phyloP scores from a whole-genome alignment of 1,140 invertebrate species.

The Micrasema longulum region DNA sequence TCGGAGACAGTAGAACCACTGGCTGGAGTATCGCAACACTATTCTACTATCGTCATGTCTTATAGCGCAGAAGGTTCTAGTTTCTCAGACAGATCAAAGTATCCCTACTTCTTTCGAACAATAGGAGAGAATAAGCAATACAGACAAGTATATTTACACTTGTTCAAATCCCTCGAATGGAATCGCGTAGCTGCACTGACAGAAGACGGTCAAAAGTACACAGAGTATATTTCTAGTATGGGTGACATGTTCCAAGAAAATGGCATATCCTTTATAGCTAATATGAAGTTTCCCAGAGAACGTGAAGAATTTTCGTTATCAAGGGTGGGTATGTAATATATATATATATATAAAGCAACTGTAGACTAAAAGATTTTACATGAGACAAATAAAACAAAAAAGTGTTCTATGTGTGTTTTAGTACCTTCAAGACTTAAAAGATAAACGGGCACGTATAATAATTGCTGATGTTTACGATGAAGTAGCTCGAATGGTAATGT shows the following conservation, averaged over 20 bases:
- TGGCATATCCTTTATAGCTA: constrained; percentile 76
- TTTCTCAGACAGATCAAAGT: constrained; percentile 77
- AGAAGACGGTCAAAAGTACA: constrained; percentile 84
- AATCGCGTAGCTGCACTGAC: constrained; percentile 78
- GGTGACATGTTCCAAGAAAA: constrained; percentile 73
- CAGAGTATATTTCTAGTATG: constrained; percentile 81
- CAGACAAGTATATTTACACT: constrained; percentile 75
- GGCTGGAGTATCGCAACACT: constrained; percentile 83
- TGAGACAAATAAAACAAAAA: background rate
- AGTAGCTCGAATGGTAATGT: constrained; percentile 77
- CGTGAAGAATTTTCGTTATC: constrained; percentile 56
- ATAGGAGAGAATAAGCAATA: constrained; percentile 85
- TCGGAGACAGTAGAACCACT: constrained; percentile 87
- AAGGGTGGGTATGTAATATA: constrained; percentile 56
- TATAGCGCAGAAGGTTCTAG: constrained; percentile 84
- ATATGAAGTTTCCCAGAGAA: constrained; percentile 77
- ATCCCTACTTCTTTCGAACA: constrained; percentile 87
- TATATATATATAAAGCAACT: constrained; percentile 23
- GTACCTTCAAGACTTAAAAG: constrained; percentile 78
- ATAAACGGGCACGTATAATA: constrained; percentile 77
- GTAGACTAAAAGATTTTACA: background rate
- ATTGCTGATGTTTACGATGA: constrained; percentile 81
- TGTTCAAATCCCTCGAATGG: constrained; percentile 78
- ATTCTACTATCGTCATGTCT: constrained; percentile 81
- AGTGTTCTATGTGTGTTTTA: constrained; percentile 56